Percentiles rank a stretch among this genome's conserved stretches.
phyloP scores from a whole-genome alignment of 2,113 vertebrate genomes.

The Clarias batrachus region DNA sequence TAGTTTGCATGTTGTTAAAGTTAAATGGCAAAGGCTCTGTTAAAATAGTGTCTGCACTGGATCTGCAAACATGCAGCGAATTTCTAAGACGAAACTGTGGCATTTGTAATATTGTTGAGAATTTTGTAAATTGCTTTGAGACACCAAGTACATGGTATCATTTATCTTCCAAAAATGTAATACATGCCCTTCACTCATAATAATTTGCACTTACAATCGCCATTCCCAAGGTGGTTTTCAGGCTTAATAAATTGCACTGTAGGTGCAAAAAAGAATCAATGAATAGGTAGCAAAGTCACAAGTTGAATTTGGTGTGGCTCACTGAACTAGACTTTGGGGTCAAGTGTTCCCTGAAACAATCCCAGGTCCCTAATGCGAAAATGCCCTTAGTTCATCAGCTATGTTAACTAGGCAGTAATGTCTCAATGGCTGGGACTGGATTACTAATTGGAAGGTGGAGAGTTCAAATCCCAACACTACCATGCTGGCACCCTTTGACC shows the following conservation, averaged over 20 bases:
- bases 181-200: background rate
- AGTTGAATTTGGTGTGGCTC: background rate
- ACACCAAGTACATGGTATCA: background rate
- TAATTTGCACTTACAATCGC: background rate
- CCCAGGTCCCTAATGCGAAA: background rate
- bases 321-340: too few species aligned
- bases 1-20: background rate
- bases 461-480: slow-evolving; percentile 1
- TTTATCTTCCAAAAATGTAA: background rate
- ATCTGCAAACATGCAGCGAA: background rate
- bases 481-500: slow-evolving; percentile 8
- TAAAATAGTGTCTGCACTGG: background rate
- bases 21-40: background rate
- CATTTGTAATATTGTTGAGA: background rate
- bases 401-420: background rate
- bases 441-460: background rate
- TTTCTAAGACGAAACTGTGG: background rate
- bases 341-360: too few species aligned
- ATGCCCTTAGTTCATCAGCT: background rate
- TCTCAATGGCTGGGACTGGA: too few species aligned
- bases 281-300: background rate
- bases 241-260: background rate
- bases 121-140: background rate
- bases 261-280: background rate
- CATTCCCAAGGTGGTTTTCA: background rate